Conservation (phyloP, 2,888 invertebrate genomes). For the Pterobdella sp. region DNA sequence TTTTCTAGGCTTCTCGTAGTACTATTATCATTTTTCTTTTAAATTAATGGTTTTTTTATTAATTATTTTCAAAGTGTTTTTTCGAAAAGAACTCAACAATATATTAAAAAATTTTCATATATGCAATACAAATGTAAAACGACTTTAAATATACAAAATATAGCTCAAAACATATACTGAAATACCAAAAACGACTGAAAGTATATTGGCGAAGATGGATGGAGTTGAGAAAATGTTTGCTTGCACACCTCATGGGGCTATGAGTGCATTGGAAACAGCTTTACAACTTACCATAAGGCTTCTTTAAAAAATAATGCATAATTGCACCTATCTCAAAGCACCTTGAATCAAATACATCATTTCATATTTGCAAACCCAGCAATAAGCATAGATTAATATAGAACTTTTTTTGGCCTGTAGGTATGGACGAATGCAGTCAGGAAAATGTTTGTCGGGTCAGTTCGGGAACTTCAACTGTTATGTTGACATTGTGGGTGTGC, state of each 20-base stretch:
- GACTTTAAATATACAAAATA: too few species aligned
- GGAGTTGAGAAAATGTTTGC: too few species aligned
- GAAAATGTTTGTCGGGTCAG: neutral
- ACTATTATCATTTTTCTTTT: too few species aligned
- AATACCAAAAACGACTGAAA: too few species aligned
- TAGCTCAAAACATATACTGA: too few species aligned
- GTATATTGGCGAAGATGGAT: too few species aligned
- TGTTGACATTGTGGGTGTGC: neutral
- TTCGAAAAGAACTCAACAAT: too few species aligned
- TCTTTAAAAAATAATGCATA: neutral
- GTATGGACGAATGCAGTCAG: neutral
- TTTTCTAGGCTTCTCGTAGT: neutral
- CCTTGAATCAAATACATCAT: neutral
- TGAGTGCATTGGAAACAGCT: neutral
- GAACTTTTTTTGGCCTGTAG: neutral
- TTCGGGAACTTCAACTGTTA: neutral
- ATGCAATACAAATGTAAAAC: too few species aligned
- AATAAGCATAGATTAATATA: neutral
- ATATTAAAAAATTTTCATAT: too few species aligned
- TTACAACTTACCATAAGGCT: neutral
- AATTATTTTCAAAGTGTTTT: too few species aligned
- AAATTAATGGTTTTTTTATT: too few species aligned
- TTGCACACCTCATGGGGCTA: too few species aligned
- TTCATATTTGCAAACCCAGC: neutral
- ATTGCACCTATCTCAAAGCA: neutral